Evolutionary conservation across 2,888 invertebrate genomes (phyloP).

Genomic region (Apoda limacodes): DNA sequence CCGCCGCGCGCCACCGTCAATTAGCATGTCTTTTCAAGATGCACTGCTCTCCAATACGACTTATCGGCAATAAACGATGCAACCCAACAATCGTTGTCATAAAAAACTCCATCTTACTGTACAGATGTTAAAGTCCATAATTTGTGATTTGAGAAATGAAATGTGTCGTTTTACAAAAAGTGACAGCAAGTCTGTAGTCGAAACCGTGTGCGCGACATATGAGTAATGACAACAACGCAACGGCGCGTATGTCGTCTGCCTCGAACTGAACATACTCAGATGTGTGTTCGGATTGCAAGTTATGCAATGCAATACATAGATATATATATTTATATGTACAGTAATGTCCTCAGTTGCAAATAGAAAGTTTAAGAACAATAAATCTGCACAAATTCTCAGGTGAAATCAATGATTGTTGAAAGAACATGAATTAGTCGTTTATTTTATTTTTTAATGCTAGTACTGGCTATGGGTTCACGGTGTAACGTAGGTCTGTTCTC

Average conservation of each 20-base stretch:
- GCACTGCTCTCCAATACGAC: constrained; percentile 37
- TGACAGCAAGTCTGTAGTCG: constrained; percentile 37
- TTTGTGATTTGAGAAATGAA: constrained; percentile 26
- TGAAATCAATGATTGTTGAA: too few species aligned
- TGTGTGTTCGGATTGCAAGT: constrained; percentile 52
- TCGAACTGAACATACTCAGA: constrained; percentile 46
- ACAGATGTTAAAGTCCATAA: constrained; percentile 39
- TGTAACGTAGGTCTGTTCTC: too few species aligned
- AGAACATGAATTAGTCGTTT: too few species aligned
- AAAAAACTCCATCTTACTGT: constrained; percentile 25
- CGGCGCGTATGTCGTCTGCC: constrained; percentile 45
- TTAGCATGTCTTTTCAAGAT: constrained; percentile 66
- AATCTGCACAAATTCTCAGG: too few species aligned
- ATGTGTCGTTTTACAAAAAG: constrained; percentile 39
- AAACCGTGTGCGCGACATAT: constrained; percentile 62
- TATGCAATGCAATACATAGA: too few species aligned
- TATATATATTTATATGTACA: too few species aligned
- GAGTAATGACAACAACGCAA: constrained; percentile 66
- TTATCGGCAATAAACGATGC: background rate
- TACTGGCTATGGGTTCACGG: too few species aligned
- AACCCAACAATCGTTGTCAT: constrained; percentile 20
- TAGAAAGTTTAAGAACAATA: too few species aligned
- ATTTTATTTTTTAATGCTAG: too few species aligned
- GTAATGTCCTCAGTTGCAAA: too few species aligned
- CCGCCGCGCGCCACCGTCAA: constrained; percentile 54